A percentile compares a stretch with the other conserved stretches of the same genome.
Evolutionary conservation across 1,140 invertebrate species (phyloP).

Genomic region (Drosophila punjabiensis): DNA sequence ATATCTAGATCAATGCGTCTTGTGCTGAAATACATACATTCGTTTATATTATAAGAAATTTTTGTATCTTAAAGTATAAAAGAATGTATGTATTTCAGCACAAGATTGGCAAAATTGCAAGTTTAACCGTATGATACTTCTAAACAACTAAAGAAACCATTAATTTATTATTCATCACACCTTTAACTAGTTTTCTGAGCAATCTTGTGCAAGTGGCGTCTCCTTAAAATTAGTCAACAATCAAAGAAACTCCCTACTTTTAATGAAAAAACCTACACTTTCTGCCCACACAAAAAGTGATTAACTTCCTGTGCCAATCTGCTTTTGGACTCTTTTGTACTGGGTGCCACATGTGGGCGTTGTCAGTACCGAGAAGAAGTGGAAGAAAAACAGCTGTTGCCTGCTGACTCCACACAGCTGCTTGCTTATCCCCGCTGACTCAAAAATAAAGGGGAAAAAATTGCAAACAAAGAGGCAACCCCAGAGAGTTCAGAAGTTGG

Average conservation of each 20-base stretch:
- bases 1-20: too few relatives aligned
- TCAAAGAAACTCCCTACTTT: conserved; percentile 1
- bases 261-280: conserved; percentile 4
- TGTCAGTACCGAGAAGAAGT: conserved; percentile 46
- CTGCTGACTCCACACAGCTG: conserved; percentile 45
- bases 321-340: neutral
- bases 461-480: conserved; percentile 63
- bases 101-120: neutral
- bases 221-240: conserved; percentile 12
- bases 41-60: too few relatives aligned
- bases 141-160: neutral
- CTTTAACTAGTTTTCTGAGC: neutral
- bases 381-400: conserved; percentile 69
- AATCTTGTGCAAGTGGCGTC: neutral
- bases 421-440: conserved; percentile 9
- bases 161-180: too few relatives aligned
- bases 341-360: conserved; percentile 68
- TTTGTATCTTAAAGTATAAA: too few relatives aligned
- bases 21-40: too few relatives aligned
- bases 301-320: conserved; percentile 53
- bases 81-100: too few relatives aligned
- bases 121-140: neutral
- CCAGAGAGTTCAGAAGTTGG: neutral
- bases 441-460: conserved; percentile 1
- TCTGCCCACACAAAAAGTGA: conserved; percentile 46